phyloP scores from a whole-genome alignment of 2,888 invertebrate genomes.

The Spisula subtruncata region DNA sequence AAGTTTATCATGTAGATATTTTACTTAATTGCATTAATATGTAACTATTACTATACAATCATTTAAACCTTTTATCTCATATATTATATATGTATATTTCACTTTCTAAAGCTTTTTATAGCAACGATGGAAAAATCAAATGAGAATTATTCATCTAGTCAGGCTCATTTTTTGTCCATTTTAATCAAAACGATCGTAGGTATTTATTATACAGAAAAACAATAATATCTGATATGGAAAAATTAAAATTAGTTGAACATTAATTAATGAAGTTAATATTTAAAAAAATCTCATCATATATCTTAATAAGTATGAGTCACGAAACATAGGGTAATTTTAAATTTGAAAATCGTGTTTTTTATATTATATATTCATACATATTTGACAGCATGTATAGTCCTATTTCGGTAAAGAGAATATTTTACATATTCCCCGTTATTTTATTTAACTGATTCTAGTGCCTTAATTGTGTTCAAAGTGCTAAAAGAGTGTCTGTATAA shows the following conservation, averaged over 20 bases:
- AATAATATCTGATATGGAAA: neutral
- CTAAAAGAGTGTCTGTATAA: constrained; percentile 53
- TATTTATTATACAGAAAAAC: neutral
- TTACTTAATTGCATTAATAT: constrained; percentile 19
- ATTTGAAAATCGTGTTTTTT: neutral
- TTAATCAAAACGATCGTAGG: constrained; percentile 15
- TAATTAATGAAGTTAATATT: too few relatives aligned
- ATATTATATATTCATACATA: neutral
- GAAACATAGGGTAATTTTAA: neutral
- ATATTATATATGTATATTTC: constrained; percentile 31
- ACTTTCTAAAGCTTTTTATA: constrained; percentile 35
- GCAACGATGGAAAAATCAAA: constrained; percentile 57
- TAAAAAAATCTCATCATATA: too few relatives aligned
- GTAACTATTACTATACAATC: constrained; percentile 40
- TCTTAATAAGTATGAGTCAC: too few relatives aligned
- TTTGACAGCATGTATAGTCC: neutral
- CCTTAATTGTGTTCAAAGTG: constrained; percentile 71
- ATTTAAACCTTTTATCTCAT: constrained; percentile 11
- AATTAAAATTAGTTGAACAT: too few relatives aligned
- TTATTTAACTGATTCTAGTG: constrained; percentile 52
- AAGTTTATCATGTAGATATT: constrained; percentile 50
- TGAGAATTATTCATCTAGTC: constrained; percentile 69
- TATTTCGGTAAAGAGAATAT: constrained; percentile 16
- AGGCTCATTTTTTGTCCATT: constrained; percentile 39
- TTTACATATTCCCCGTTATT: constrained; percentile 2